These are phyloP conservation scores for Xenentodon cancila DNA, from an alignment of 2,797 vertebrate species.

Conservation along the genomic window DNA sequence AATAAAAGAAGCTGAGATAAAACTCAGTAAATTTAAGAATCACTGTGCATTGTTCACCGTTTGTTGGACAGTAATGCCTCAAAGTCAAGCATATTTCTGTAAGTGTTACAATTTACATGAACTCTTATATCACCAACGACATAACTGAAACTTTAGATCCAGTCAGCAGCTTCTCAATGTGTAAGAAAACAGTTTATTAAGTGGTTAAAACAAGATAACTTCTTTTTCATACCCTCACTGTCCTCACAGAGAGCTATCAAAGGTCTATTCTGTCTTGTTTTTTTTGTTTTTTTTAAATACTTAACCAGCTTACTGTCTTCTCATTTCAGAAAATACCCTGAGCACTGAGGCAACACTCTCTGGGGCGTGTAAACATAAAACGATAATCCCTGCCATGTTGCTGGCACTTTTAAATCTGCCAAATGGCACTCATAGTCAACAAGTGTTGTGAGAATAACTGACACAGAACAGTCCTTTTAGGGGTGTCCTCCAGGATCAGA, in stretches of 20 bases:
- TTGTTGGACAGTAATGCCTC: no score
- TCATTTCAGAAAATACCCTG: conserved; percentile 37
- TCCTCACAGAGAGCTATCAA: not conserved
- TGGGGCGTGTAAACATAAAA: conserved; percentile 43
- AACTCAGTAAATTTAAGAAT: no score
- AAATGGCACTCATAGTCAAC: conserved; percentile 45
- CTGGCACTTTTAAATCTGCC: conserved; percentile 50
- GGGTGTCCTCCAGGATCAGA: conserved; percentile 16
- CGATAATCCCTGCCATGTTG: conserved; percentile 44
- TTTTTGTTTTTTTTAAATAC: not conserved
- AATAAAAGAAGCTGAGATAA: no score
- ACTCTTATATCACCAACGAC: no score
- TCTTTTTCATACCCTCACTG: no score
- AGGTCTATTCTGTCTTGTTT: not conserved
- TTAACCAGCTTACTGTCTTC: conserved; percentile 26
- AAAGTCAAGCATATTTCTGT: no score
- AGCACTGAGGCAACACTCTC: conserved; percentile 16
- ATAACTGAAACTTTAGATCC: no score
- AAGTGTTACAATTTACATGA: no score
- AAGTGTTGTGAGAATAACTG: conserved; percentile 54
- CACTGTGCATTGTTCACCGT: no score
- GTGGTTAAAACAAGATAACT: no score
- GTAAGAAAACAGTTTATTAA: not conserved
- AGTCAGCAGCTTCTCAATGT: not conserved
- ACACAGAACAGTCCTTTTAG: conserved; percentile 33